These are phyloP conservation scores for Lagorchestes hirsutus DNA, from an alignment of 2,797 vertebrate species.

Conservation along the genomic window DNA sequence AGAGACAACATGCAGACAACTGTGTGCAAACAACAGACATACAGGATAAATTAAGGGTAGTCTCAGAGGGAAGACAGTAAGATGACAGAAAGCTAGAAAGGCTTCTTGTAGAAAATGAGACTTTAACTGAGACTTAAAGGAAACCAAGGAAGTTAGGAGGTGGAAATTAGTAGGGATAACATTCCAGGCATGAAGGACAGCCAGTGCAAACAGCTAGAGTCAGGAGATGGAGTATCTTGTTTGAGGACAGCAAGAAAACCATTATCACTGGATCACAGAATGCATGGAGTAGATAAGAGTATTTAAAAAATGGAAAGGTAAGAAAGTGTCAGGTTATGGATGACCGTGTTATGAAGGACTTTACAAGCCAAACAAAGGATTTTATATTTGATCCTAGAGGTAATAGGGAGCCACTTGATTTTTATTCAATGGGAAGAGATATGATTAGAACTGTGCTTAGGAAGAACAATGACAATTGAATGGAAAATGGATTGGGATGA, in stretches of 20 bases:
- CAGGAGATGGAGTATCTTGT: neutral
- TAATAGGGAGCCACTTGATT: neutral
- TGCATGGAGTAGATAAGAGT: neutral
- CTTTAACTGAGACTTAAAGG: neutral
- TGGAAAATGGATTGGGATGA: neutral
- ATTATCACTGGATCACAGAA: neutral
- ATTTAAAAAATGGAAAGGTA: neutral
- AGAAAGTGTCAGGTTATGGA: neutral
- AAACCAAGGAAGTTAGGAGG: neutral
- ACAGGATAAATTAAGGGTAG: neutral
- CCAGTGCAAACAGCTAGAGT: neutral
- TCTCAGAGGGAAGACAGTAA: neutral
- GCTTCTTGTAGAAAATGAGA: neutral
- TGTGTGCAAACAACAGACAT: neutral
- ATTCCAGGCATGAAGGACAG: neutral
- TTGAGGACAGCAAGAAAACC: neutral
- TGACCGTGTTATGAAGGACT: neutral
- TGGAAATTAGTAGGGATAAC: neutral
- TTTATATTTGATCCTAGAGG: neutral
- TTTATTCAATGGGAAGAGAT: neutral
- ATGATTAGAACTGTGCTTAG: neutral
- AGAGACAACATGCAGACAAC: neutral
- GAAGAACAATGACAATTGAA: neutral
- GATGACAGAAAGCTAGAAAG: neutral
- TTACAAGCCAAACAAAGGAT: neutral